These are phyloP conservation scores for Mesocentrotus franciscanus DNA, from an alignment of 53 echinoderm and acorn worm genomes.

Conservation along the genomic window DNA sequence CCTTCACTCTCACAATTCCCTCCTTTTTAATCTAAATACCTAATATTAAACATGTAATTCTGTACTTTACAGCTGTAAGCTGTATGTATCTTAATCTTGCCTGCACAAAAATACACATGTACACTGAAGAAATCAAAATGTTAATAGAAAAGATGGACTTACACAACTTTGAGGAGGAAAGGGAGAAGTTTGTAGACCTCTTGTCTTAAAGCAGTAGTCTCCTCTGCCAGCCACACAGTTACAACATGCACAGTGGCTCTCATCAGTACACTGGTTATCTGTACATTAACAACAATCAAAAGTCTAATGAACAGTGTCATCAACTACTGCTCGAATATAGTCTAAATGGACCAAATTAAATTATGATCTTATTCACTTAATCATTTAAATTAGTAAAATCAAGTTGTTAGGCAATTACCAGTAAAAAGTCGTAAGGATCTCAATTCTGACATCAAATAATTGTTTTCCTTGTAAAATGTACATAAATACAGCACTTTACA, in stretches of 20 bases:
- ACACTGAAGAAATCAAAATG: not conserved
- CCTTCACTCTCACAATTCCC: too few species aligned
- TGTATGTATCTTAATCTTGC: not conserved
- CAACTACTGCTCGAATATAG: not conserved
- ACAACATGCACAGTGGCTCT: constrained; percentile 53
- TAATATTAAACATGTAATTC: too few species aligned
- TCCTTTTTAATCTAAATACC: too few species aligned
- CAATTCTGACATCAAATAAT: not conserved
- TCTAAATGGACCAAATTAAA: not conserved
- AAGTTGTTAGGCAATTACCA: not conserved
- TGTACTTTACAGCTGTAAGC: too few species aligned
- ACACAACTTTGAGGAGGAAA: constrained; percentile 87
- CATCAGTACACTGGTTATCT: constrained; percentile 42
- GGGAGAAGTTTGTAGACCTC: constrained; percentile 90
- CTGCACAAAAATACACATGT: not conserved
- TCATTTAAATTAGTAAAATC: too few species aligned
- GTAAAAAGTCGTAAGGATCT: not conserved
- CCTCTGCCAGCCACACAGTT: constrained; percentile 95
- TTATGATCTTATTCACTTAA: not conserved
- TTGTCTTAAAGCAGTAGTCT: constrained; percentile 85
- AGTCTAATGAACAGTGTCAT: not conserved
- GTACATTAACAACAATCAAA: not conserved
- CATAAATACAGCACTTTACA: too few species aligned
- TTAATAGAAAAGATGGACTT: constrained; percentile 49
- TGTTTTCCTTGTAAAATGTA: too few species aligned